These are phyloP conservation scores for Atherix ibis DNA, from an alignment of 2,888 invertebrate genomes.

Conservation along the genomic window DNA sequence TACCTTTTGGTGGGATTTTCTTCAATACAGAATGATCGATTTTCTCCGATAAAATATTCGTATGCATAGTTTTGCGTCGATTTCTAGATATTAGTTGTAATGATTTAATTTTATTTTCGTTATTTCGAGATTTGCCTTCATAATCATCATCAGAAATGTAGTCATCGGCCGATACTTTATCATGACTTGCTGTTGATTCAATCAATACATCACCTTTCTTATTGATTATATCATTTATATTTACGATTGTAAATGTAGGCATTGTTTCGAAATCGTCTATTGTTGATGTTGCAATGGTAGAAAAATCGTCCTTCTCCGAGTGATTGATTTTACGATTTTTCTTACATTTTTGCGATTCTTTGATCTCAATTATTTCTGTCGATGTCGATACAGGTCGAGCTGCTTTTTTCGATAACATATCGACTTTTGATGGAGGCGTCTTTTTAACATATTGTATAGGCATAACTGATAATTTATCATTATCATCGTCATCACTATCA, in stretches of 20 bases:
- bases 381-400: too few species aligned
- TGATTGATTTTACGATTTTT: too few species aligned
- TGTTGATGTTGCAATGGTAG: slow-evolving; percentile 10
- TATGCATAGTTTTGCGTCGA: slow-evolving; percentile 16
- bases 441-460: too few species aligned
- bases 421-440: too few species aligned
- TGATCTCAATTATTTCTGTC: too few species aligned
- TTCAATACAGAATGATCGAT: slow-evolving; percentile 12
- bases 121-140: neutral
- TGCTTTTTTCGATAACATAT: too few species aligned
- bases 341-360: too few species aligned
- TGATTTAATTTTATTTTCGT: slow-evolving; percentile 8
- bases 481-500: neutral
- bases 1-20: slow-evolving; percentile 11
- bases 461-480: too few species aligned
- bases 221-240: slow-evolving; percentile 31
- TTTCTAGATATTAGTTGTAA: slow-evolving; percentile 7
- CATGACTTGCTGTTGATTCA: slow-evolving; percentile 1
- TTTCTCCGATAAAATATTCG: slow-evolving; percentile 17
- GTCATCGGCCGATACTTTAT: slow-evolving; percentile 2
- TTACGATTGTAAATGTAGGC: slow-evolving; percentile 33
- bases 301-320: slow-evolving; percentile 1
- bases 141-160: slow-evolving; percentile 1
- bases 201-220: slow-evolving; percentile 17
- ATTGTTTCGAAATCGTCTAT: slow-evolving; percentile 24